Base-by-base conservation (phyloP, 2,888 invertebrate species). In the Mythimna pallens region DNA sequence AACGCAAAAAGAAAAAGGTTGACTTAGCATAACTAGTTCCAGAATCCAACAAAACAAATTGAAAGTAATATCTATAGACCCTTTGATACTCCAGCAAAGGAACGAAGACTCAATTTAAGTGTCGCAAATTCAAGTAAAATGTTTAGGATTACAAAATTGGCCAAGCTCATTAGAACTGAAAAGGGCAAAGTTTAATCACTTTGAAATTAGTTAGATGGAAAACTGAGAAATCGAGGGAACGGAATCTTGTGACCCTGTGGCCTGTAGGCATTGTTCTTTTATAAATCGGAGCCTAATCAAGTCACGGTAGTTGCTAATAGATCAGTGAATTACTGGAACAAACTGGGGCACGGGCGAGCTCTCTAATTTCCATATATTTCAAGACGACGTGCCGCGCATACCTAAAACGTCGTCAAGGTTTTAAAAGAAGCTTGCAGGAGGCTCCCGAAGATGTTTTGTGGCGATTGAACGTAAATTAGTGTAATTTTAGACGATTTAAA, bases 291-390 rank as follows among this genome's bases (percentile, higher is more conserved):
- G 65, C 47, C 70, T 83, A 86, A 86, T 87, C 77, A 80, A 87
- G 84, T 82, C 84, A 86, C 76, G 85, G 85, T 55, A 73, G 69
- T 70, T 80, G 71, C 81, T 90, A 91, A 93, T 93, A 94, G 93
- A 93, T 93, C 92, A 90, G 84, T 81, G 88, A 92, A 90, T 92
- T 93, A 91, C 89, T 85, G 80, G 83, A 87, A 89, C 81, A 77
- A 85, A 78, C 78, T 86, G 85, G 86, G 84, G 84, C 86, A 87
- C 83, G 75, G 84, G 83, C 65, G 83, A 86, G 84, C 86, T 85
- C 86, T 89, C 91, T 91, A 90, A 94, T 93, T 94, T 91, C 88
- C 92, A 91, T 92, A 92, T 86, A 92, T 91, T 92, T 90, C 75
- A 83, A 85, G 75, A 70, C 66, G 81, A 89, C 91, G 90, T 88